Base-by-base conservation (phyloP, 2,888 invertebrate genomes). In the Lydus trimaculatus region DNA sequence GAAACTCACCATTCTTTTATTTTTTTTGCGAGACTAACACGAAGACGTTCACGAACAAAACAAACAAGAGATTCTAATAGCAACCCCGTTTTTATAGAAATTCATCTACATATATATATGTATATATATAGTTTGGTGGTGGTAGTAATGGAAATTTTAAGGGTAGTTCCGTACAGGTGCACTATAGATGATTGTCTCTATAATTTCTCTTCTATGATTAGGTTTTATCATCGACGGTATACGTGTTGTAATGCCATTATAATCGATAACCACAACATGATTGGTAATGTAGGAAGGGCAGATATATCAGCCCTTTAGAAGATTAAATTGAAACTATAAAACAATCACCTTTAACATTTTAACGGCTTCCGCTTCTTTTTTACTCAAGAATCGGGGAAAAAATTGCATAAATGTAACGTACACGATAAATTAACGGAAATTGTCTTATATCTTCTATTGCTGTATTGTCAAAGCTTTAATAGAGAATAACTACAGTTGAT, bases 1-100 rank as follows among this genome's bases (percentile, higher is more conserved):
- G 17, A 48, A 23, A 48, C 11, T 48, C 20, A 20, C n/a, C 43
- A 43, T n/a, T n/a, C n/a, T 25, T 23, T n/a, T n/a, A n/a, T n/a
- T n/a, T n/a, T 7, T 28, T 17, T 9, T 17, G 7, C 20, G 48
- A n/a, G 48, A 20, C 20, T 48, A 20, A 17, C 20, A 48, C 25
- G 70, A 58, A 66, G 67, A 62, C 70, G 65, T 65, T 67, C 70
- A 61, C 67, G 65, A 65, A 65, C 63, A 70, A 67, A 65, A 70
- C 70, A 28, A 56, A 56, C 56, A 56, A 56, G 28, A 28, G 7
- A n/a, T 15, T n/a, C 15, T 15, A 56, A 56, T 56, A 56, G 52
- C 56, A 7, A 56, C 25, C 52, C 56, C 15, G n/a, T 25, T 28
- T 56, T 56, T 28, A 56, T 56, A 28, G 15, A 28, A 56, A 56